Evolutionary conservation across 2,113 vertebrate species (phyloP).

Genomic region (Cheirogaleus medius): DNA sequence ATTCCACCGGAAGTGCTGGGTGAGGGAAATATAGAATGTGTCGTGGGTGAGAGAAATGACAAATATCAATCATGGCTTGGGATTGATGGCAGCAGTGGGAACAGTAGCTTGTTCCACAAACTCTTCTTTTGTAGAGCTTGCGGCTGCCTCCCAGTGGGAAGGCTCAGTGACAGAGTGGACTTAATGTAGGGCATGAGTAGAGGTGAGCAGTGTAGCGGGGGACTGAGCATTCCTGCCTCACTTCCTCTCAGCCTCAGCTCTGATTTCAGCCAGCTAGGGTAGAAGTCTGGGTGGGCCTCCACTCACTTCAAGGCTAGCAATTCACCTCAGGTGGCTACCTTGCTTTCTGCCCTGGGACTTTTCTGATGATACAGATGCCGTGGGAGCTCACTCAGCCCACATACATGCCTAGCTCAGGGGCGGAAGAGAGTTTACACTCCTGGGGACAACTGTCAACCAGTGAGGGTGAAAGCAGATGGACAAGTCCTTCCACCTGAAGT

Average conservation of each 20-base stretch:
- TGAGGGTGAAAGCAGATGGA: background rate
- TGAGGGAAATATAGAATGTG: background rate
- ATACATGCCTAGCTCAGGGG: background rate
- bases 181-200: background rate
- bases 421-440: background rate
- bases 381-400: background rate
- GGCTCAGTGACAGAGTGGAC: background rate
- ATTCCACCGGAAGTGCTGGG: background rate
- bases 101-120: background rate
- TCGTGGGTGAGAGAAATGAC: background rate
- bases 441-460: background rate
- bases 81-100: background rate
- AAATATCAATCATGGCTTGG: background rate
- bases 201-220: background rate
- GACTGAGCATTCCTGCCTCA: background rate
- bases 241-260: background rate
- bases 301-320: background rate
- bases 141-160: background rate
- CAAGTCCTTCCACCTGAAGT: background rate
- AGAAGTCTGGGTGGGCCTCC: background rate
- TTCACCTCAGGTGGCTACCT: background rate
- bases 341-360: background rate
- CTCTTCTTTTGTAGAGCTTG: background rate
- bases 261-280: background rate
- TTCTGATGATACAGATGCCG: background rate